Evolutionary conservation across 2,797 vertebrate genomes (phyloP).

Genomic region (Silurus aristotelis): DNA sequence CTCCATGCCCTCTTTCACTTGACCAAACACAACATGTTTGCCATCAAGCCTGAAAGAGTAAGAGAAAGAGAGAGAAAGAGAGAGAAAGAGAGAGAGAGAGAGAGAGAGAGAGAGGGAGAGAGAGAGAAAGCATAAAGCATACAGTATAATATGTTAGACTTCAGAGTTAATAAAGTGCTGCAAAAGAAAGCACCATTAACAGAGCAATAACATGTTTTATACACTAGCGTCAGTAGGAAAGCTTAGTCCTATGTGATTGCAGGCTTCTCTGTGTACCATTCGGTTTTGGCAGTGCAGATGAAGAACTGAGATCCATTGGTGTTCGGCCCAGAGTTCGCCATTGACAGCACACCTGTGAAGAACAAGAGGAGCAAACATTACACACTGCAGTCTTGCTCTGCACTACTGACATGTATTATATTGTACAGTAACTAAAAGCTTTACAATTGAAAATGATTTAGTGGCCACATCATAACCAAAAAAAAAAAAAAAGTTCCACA

Average conservation of each 20-base stretch:
- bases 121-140: neutral
- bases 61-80: too few species aligned
- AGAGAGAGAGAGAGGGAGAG: too few species aligned
- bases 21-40: slow-evolving; percentile 93
- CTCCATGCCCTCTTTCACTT: slow-evolving; percentile 89
- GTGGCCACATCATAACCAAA: slow-evolving; percentile 31
- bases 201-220: neutral
- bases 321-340: slow-evolving; percentile 95
- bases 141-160: slow-evolving; percentile 9
- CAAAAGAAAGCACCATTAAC: neutral
- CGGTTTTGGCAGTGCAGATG: slow-evolving; percentile 87
- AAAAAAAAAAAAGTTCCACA: slow-evolving; percentile 16
- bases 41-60: slow-evolving; percentile 82
- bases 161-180: slow-evolving; percentile 2
- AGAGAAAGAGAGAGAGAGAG: too few species aligned
- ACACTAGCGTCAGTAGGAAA: neutral
- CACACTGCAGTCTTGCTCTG: slow-evolving; percentile 1
- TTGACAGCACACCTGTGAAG: slow-evolving; percentile 86
- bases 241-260: neutral
- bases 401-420: slow-evolving; percentile 1
- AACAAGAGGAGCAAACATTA: slow-evolving; percentile 26
- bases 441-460: slow-evolving; percentile 33
- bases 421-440: slow-evolving; percentile 33
- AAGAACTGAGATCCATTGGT: slow-evolving; percentile 97
- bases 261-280: slow-evolving; percentile 78